Evolutionary conservation across 2,888 invertebrate species (phyloP).

Genomic region (Aspidiotus destructor): DNA sequence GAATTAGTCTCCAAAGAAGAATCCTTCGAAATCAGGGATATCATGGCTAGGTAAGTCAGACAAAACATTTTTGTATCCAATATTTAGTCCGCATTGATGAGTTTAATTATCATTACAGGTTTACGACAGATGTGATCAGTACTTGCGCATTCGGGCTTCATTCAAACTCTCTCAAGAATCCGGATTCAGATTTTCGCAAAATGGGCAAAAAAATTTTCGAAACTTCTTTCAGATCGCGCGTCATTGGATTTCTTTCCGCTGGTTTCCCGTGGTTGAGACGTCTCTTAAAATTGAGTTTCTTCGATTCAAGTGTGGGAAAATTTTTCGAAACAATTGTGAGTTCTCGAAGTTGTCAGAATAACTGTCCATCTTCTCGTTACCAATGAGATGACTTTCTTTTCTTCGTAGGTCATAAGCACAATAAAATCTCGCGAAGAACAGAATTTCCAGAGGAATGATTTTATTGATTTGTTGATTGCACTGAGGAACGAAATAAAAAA

Average conservation of each 20-base stretch:
- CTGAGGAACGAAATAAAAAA: constrained; percentile 20
- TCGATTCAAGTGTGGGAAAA: constrained; percentile 12
- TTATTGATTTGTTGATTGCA: constrained; percentile 30
- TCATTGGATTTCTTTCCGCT: neutral
- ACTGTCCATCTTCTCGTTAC: neutral
- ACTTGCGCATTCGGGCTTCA: constrained; percentile 31
- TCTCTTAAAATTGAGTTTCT: constrained; percentile 15
- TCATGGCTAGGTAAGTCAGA: constrained; percentile 14
- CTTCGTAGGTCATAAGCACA: constrained; percentile 1
- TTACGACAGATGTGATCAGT: constrained; percentile 28
- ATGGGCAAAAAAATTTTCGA: constrained; percentile 17
- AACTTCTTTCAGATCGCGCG: neutral
- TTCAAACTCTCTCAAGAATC: constrained; percentile 18
- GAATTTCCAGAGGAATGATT: constrained; percentile 19
- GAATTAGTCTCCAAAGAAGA: neutral
- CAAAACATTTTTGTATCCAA: neutral
- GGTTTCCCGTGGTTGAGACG: constrained; percentile 6
- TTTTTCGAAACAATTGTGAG: constrained; percentile 22
- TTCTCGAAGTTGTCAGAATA: neutral
- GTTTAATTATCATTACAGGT: neutral
- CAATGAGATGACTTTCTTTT: neutral
- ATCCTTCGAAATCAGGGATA: constrained; percentile 8
- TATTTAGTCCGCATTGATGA: neutral
- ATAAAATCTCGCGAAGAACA: constrained; percentile 27
- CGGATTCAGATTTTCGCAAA: constrained; percentile 17